Evolutionary conservation across 2,888 invertebrate genomes (phyloP).

Genomic region (Penaeus monodon): DNA sequence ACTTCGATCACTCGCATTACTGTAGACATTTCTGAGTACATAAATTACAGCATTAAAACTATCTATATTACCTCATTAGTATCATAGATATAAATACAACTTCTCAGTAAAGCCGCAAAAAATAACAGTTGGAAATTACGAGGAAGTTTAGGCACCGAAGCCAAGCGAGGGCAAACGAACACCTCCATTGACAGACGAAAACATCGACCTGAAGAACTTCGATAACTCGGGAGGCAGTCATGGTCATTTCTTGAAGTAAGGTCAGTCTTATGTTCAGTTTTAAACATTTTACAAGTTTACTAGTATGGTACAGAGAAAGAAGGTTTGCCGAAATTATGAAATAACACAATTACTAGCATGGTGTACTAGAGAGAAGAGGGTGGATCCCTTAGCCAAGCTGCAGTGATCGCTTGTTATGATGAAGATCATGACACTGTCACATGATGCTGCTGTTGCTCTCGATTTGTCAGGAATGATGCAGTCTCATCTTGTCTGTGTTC

Average conservation of each 20-base stretch:
- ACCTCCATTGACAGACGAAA: slow-evolving; percentile 30
- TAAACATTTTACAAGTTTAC: background rate
- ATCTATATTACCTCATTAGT: background rate
- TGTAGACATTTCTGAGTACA: background rate
- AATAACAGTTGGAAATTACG: background rate
- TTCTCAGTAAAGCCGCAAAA: background rate
- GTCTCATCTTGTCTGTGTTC: too few species aligned
- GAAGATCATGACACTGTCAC: too few species aligned
- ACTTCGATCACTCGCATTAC: background rate
- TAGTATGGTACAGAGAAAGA: background rate
- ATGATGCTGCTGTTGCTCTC: too few species aligned
- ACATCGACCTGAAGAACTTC: slow-evolving; percentile 18
- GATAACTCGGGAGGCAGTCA: too few species aligned
- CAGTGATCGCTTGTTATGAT: too few species aligned
- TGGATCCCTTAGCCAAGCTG: too few species aligned
- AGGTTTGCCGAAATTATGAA: background rate
- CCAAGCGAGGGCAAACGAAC: background rate
- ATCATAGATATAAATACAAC: background rate
- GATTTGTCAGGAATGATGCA: too few species aligned
- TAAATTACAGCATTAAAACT: background rate
- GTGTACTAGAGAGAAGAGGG: too few species aligned
- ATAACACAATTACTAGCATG: background rate
- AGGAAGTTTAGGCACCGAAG: background rate
- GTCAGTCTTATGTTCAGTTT: background rate
- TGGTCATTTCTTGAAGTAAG: too few species aligned